phyloP scores from a whole-genome alignment of 1,140 invertebrate species.

The Goniozus legneri region DNA sequence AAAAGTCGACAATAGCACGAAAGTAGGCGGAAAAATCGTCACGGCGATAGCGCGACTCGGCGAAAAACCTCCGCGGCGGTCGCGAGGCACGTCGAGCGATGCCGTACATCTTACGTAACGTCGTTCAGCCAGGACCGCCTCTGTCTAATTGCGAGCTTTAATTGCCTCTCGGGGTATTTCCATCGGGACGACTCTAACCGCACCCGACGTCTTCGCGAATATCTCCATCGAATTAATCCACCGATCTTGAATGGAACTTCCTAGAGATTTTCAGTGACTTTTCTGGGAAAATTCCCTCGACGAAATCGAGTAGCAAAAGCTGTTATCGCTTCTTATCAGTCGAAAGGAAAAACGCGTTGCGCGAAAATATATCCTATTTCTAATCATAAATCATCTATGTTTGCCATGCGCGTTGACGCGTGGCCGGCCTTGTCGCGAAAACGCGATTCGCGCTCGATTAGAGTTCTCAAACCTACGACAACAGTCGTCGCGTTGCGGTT shows the following conservation, averaged over 20 bases:
- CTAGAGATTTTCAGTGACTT: no score
- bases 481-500: neutral
- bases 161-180: neutral
- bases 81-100: constrained; percentile 10
- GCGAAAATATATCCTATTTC: no score
- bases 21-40: constrained; percentile 51
- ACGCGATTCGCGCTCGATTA: constrained; percentile 21
- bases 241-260: no score
- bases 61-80: constrained; percentile 8
- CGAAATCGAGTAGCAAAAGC: no score
- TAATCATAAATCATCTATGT: no score
- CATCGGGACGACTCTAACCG: no score
- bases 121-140: neutral
- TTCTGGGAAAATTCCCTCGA: no score
- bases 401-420: constrained; percentile 17
- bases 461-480: constrained; percentile 4
- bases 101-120: constrained; percentile 25
- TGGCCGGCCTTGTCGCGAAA: neutral
- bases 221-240: no score
- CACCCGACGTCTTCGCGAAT: neutral
- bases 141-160: neutral
- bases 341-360: no score
- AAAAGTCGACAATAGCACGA: constrained; percentile 47
- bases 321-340: no score
- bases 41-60: constrained; percentile 35